Evolutionary conservation across 2,797 vertebrate species (phyloP), one percentile per base, ranked within the genome.

Genomic region (Cynodonichthys magdalenae): DNA sequence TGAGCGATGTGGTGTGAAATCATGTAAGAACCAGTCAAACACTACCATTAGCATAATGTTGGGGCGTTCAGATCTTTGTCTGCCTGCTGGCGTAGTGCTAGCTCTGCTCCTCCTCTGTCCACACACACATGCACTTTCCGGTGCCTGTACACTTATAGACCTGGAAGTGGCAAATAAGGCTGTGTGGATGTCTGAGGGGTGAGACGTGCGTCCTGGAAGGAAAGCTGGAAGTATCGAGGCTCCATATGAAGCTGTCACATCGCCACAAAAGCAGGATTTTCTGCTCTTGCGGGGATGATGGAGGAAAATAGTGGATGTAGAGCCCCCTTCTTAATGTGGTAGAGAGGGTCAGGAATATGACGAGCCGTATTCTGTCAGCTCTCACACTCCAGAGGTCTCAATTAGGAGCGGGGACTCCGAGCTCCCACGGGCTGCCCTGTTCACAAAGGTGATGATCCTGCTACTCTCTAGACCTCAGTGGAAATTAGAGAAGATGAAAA

Each of bases 261-360:
- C 77, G 73, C 80, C 82, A 68, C 70, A 71, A 77, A 24, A 69
- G 75, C 72, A 78, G 51, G 69, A 82, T 64, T 82, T 75, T 53
- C 64, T 72, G 72, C 56, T 80, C 64, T 63, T 59, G 80, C 69
- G 57, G 71, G 83, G 86, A 84, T 89, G 87, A 89, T 89, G 84
- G 87, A 74, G 9, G 82, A 88, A 90, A 92, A 90, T 90, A 69
- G 81, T 79, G 89, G 89, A 87, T 83, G 83, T 71, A 81, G 84
- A 14, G 89, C 81, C 72, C 72, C 60, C 34, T 61, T 53, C 66
- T 86, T 87, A 83, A 83, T 89, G 81, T 45, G 68, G 45, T 65
- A 63, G 66, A 60, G 76, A 78, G 71, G 89, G 74, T 77, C 77
- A 81, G 82, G 70, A 62, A 83, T 74, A 79, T 83, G 87, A 85